phyloP scores from a whole-genome alignment of 2,797 vertebrate genomes.

The Rhincodon typus region DNA sequence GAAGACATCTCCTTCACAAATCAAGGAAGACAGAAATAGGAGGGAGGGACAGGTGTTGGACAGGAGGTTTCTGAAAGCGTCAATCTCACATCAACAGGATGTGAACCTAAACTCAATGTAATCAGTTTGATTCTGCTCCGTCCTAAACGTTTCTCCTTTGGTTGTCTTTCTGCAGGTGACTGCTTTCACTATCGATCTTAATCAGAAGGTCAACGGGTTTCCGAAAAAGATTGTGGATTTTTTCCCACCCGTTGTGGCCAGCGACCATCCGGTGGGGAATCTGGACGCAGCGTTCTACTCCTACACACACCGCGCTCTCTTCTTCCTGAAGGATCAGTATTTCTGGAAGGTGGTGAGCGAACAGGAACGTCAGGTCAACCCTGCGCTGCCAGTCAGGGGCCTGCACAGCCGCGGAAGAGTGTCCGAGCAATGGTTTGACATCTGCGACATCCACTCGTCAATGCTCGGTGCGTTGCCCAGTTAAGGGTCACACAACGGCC shows the following conservation, averaged over 20 bases:
- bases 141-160: background rate
- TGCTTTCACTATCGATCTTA: conserved; percentile 42
- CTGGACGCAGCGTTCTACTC: conserved; percentile 42
- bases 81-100: background rate
- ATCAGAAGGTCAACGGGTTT: conserved; percentile 39
- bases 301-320: conserved; percentile 40
- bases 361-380: conserved; percentile 36
- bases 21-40: too few relatives aligned
- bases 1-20: background rate
- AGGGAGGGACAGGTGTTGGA: background rate
- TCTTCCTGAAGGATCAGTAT: conserved; percentile 42
- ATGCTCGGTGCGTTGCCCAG: conserved; percentile 35
- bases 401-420: conserved; percentile 40
- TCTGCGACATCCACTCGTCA: conserved; percentile 44
- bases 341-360: conserved; percentile 44
- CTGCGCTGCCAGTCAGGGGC: conserved; percentile 40
- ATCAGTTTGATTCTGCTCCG: background rate
- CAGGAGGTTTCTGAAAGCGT: too few relatives aligned
- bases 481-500: background rate
- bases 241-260: conserved; percentile 40
- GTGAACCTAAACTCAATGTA: background rate
- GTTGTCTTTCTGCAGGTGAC: conserved; percentile 39
- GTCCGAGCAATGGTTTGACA: conserved; percentile 43
- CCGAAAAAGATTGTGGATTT: conserved; percentile 43
- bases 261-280: conserved; percentile 40